Conservation (phyloP, 2,888 invertebrate genomes). For the Sminthurinus aureus region DNA sequence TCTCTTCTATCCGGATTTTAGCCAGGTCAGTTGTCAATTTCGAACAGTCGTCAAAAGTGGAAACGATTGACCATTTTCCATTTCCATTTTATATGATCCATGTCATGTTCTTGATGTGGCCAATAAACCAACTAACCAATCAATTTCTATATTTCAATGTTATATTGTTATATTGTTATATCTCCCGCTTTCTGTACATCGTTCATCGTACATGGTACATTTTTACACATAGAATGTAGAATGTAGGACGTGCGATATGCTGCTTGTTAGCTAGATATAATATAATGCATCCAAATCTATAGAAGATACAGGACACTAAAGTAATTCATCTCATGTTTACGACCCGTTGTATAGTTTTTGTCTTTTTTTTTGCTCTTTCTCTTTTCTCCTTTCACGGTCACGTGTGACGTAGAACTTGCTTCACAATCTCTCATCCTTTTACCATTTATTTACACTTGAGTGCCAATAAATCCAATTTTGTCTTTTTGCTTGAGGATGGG, state of each 20-base stretch:
- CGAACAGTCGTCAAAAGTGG: neutral
- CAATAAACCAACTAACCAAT: too few species aligned
- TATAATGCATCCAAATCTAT: too few species aligned
- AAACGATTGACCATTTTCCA: neutral
- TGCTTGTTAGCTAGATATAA: too few species aligned
- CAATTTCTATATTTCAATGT: too few species aligned
- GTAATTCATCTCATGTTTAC: too few species aligned
- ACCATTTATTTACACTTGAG: neutral
- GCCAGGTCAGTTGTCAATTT: conserved; percentile 41
- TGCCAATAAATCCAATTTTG: neutral
- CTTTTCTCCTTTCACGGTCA: too few species aligned
- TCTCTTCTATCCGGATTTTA: conserved; percentile 42
- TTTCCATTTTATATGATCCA: neutral
- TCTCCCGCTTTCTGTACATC: too few species aligned
- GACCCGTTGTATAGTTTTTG: neutral
- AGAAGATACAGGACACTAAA: too few species aligned
- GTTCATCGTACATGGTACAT: too few species aligned
- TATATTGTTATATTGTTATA: too few species aligned
- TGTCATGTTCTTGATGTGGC: neutral
- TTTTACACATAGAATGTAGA: too few species aligned
- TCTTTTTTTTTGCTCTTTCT: neutral
- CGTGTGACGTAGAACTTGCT: neutral
- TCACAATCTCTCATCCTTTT: neutral
- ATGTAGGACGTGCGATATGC: too few species aligned
- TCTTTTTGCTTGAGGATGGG: neutral